phyloP scores from a whole-genome alignment of 2,797 vertebrate species.

The Lepus oiostolus region DNA sequence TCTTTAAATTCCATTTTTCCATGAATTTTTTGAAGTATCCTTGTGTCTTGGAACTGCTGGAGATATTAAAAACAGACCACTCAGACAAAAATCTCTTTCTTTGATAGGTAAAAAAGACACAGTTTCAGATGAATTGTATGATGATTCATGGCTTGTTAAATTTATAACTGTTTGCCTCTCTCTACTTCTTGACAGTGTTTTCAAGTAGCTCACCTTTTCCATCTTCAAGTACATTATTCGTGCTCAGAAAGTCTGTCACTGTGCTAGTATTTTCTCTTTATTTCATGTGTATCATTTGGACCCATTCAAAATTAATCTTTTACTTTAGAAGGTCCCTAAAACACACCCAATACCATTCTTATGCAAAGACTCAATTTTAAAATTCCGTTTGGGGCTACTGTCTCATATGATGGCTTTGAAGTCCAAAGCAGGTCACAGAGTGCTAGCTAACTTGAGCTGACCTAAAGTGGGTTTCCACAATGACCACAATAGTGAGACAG shows the following conservation, averaged over 20 bases:
- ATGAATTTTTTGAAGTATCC: no score
- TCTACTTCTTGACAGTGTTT: constrained; percentile 57
- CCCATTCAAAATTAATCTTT: constrained; percentile 22
- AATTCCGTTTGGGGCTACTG: background rate
- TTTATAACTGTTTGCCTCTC: constrained; percentile 38
- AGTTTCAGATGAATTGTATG: background rate
- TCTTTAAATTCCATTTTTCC: no score
- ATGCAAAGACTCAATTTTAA: constrained; percentile 44
- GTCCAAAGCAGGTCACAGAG: constrained; percentile 14
- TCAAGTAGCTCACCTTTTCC: constrained; percentile 33
- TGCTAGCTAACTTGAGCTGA: constrained; percentile 20
- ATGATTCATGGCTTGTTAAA: constrained; percentile 33
- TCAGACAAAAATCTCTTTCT: constrained; percentile 16
- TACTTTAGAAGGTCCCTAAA: background rate
- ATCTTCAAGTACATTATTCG: constrained; percentile 4
- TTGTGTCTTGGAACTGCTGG: background rate
- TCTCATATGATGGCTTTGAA: constrained; percentile 22
- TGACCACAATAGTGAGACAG: background rate
- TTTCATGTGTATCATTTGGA: constrained; percentile 53
- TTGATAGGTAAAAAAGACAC: background rate
- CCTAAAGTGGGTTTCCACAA: background rate
- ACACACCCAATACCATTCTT: background rate
- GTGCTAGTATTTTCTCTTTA: constrained; percentile 37
- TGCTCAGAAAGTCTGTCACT: constrained; percentile 20
- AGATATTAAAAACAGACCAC: constrained; percentile 43